Base-by-base conservation (phyloP, 2,888 invertebrate genomes). In the Pachycephus smyrnensis region DNA sequence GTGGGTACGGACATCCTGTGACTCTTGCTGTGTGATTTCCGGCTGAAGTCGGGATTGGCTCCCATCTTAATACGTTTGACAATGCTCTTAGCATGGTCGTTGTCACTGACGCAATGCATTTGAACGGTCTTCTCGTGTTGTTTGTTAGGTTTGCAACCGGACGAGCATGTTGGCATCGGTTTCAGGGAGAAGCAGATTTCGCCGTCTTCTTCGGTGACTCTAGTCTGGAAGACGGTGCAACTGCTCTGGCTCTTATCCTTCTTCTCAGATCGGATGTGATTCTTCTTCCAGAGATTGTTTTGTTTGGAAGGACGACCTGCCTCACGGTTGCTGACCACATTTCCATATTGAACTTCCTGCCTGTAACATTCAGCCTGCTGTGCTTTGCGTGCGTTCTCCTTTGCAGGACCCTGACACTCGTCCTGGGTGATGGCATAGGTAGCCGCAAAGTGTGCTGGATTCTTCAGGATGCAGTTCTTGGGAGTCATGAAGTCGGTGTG, bases 111-210 rank as follows among this genome's bases (percentile, higher is more conserved):
- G 82, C 93, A 93, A 81, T 93, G 91, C 77, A 93, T 92, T 30
- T 90, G 87, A 68, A 93, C 91, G 1, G 90, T 90, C 87, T 93
- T 94, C 23, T 91, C 86, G 80, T 92, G 90, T 81, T 91, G 92
- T 1, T 90, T 89, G 11, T 87, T 87, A 9, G 92, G 89, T 68
- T 88, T 90, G 91, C 94, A 94, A 15, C 92, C 90, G 0, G 91
- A 88, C 78, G 92, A 92, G 91, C 96, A 96, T 1, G 92, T 89
- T 1, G 94, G 93, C 36, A 95, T 83, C 0, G 93, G 93, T 23
- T 91, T 92, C 12, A 92, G 91, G 11, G 94, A 93, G 89, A 96
- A 95, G 90, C 95, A 96, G 79, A 94, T 93, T 84, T 94, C 91
- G 0, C 92, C 92, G 73, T 92, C 91, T 80, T 92, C 83, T 84